A percentile compares a stretch with the other conserved stretches of the same genome.
Conservation (phyloP, 2,113 vertebrate genomes). For the Myiozetetes cayanensis region DNA sequence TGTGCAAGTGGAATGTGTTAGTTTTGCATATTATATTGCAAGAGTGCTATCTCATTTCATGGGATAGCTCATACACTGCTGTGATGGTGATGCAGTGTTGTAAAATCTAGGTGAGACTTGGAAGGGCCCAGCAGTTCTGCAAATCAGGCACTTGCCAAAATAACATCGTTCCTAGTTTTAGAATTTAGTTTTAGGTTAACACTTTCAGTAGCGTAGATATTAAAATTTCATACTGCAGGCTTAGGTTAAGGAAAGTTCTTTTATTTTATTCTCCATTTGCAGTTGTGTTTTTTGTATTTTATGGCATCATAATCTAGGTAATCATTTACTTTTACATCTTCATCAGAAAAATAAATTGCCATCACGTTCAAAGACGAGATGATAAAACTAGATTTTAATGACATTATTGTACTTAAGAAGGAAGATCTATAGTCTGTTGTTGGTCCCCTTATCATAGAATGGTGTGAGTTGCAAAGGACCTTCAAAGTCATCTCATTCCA, state of each 20-base stretch:
- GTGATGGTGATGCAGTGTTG: background rate
- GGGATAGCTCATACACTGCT: background rate
- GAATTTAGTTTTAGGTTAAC: background rate
- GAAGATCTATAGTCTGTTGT: background rate
- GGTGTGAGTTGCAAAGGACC: background rate
- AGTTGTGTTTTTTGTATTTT: background rate
- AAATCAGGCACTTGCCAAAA: background rate
- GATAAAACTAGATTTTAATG: slow-evolving; percentile 13
- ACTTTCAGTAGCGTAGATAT: background rate
- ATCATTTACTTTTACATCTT: slow-evolving; percentile 22
- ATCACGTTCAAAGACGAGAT: background rate
- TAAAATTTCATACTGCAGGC: background rate
- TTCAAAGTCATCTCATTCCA: background rate
- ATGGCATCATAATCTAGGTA: background rate
- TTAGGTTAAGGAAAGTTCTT: background rate
- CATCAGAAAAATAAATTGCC: background rate
- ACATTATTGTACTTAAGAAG: background rate
- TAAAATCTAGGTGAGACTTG: background rate
- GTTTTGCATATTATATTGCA: background rate
- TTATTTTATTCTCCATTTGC: background rate
- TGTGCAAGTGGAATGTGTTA: background rate
- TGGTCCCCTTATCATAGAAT: background rate
- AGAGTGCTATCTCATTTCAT: background rate
- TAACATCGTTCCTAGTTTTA: background rate
- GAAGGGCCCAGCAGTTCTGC: background rate